These are phyloP conservation scores for Tursiops truncatus DNA, from an alignment of 2,113 vertebrate genomes.

Conservation along the genomic window DNA sequence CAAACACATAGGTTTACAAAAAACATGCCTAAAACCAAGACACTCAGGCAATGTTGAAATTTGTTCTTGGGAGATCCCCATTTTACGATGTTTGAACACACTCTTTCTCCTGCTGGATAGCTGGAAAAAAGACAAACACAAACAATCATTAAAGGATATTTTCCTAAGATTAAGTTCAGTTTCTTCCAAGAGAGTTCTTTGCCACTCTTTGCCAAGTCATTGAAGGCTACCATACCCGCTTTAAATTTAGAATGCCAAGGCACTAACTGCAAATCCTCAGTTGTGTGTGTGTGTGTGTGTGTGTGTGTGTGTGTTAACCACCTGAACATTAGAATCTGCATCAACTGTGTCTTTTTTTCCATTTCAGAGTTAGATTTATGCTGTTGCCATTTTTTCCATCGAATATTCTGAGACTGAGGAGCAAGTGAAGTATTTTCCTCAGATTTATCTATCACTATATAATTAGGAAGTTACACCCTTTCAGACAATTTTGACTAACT, in stretches of 20 bases:
- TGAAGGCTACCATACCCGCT: neutral
- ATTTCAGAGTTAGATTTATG: neutral
- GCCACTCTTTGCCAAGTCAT: neutral
- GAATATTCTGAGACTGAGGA: neutral
- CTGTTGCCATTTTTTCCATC: neutral
- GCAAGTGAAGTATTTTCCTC: constrained; percentile 19
- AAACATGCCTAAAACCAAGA: neutral
- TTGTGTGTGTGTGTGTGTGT: neutral
- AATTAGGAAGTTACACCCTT: neutral
- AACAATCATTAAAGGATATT: neutral
- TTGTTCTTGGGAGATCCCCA: neutral
- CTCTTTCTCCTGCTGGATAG: constrained; percentile 47
- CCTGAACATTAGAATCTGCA: neutral
- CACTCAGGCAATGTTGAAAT: neutral
- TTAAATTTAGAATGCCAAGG: neutral
- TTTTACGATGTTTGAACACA: constrained; percentile 23
- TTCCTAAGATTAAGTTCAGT: neutral
- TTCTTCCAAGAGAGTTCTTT: neutral
- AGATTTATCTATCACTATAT: neutral
- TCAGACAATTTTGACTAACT: neutral
- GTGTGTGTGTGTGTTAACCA: neutral
- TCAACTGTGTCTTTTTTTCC: neutral
- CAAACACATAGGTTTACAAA: constrained; percentile 7
- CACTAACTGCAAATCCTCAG: neutral
- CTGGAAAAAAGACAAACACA: neutral